Conservation (phyloP, 1,140 invertebrate species). For the Drosophila teissieri region DNA sequence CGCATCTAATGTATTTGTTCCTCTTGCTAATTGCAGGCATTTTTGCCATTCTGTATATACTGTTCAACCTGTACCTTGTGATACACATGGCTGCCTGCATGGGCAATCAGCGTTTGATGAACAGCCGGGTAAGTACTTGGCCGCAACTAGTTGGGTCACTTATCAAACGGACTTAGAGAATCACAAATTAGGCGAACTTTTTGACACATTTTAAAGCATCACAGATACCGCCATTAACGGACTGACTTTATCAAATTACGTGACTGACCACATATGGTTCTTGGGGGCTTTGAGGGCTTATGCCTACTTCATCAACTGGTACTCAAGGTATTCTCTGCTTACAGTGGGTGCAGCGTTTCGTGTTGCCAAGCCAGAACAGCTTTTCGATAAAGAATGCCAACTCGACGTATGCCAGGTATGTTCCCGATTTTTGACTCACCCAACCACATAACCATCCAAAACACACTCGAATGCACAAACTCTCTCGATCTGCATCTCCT, state of each 20-base stretch:
- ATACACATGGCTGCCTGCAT: slow-evolving; percentile 90
- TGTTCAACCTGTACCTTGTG: slow-evolving; percentile 90
- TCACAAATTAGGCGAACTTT: slow-evolving; percentile 54
- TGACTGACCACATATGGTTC: slow-evolving; percentile 47
- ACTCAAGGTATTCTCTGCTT: slow-evolving; percentile 48
- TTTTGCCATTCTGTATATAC: slow-evolving; percentile 88
- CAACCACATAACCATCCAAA: slow-evolving; percentile 17
- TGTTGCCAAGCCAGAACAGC: slow-evolving; percentile 81
- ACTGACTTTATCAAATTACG: slow-evolving; percentile 63
- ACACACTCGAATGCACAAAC: slow-evolving; percentile 41
- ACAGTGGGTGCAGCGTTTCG: slow-evolving; percentile 83
- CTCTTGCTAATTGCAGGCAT: slow-evolving; percentile 78
- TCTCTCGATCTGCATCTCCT: slow-evolving; percentile 18
- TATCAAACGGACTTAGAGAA: slow-evolving; percentile 32
- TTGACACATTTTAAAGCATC: slow-evolving; percentile 34
- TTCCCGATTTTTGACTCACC: slow-evolving; percentile 22
- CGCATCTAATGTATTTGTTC: slow-evolving; percentile 7
- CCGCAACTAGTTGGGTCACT: slow-evolving; percentile 1
- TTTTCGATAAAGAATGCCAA: slow-evolving; percentile 81
- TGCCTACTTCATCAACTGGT: slow-evolving; percentile 35
- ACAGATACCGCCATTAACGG: slow-evolving; percentile 27
- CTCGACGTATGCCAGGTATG: slow-evolving; percentile 84
- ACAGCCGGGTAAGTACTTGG: slow-evolving; percentile 75
- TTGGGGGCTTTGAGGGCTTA: slow-evolving; percentile 38
- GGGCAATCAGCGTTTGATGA: slow-evolving; percentile 85